Evolutionary conservation across 2,797 vertebrate species (phyloP).

Genomic region (Epinephelus awoara): DNA sequence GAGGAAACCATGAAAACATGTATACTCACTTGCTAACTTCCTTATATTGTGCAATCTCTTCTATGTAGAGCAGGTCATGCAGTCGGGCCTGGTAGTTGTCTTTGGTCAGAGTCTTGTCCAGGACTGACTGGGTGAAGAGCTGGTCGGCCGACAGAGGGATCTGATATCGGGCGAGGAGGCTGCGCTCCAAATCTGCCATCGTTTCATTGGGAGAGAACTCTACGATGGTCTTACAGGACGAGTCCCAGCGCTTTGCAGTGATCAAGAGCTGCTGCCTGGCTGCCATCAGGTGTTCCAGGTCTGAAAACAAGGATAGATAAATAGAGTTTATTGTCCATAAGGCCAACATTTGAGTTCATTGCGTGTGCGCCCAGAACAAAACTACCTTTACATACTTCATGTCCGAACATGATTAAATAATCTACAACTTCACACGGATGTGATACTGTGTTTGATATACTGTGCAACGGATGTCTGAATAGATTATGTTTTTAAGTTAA

Average conservation of each 20-base stretch:
- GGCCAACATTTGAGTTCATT: not conserved
- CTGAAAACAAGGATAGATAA: conserved; percentile 75
- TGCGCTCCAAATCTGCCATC: conserved; percentile 95
- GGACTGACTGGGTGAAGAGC: conserved; percentile 99
- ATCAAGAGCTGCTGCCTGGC: conserved; percentile 96
- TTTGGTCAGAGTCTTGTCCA: conserved; percentile 97
- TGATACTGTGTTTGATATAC: not conserved
- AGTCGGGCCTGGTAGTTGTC: conserved; percentile 97
- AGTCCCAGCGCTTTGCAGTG: conserved; percentile 98
- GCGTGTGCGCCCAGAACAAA: not conserved
- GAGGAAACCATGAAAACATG: not conserved
- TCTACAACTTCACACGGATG: not conserved
- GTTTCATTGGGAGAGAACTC: conserved; percentile 96
- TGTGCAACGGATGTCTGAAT: not conserved
- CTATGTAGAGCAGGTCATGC: conserved; percentile 98
- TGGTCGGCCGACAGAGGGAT: conserved; percentile 98
- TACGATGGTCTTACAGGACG: conserved; percentile 97
- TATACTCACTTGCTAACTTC: conserved; percentile 99
- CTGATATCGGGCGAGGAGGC: conserved; percentile 97
- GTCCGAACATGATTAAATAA: not conserved
- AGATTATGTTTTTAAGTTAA: not conserved
- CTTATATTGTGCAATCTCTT: conserved; percentile 99
- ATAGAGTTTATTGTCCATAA: too few species aligned
- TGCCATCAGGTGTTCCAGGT: conserved; percentile 97
- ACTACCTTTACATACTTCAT: not conserved